Evolutionary conservation across 2,888 invertebrate genomes (phyloP), one percentile per base, ranked within the genome.

Genomic region (Tholera decimalis): DNA sequence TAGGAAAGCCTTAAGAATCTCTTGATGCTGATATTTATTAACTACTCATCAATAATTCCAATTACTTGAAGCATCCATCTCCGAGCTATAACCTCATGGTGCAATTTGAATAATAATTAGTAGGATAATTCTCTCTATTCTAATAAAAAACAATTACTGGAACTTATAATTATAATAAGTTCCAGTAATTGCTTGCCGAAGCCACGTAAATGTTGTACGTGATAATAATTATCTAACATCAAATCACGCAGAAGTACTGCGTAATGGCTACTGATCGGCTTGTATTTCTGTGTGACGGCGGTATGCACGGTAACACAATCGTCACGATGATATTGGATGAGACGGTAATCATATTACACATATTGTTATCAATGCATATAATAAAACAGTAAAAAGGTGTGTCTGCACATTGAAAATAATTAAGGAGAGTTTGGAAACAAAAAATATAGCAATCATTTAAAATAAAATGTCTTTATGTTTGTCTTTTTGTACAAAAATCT

Each of bases 181-280:
- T 54, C 20, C n/a, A 9, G 39, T 28, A 13, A 53, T 18, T 46
- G 22, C 26, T 22, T 28, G n/a, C 11, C 28, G 37, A 6, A 11
- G 43, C 22, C 13, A 26, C 20, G 5, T 6, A 7, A 13, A 8
- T 15, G 26, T 20, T n/a, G 11, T 24, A 50, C 28, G 47, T n/a
- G 46, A 47, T 22, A 53, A 37, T 60, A n/a, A n/a, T n/a, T n/a
- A n/a, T n/a, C n/a, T 63, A 51, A 60, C 28, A 60, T 44, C 37
- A 28, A 37, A 63, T 44, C 50, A 37, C 22, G 18, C 26, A 24
- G 11, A 50, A 37, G 18, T 49, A 20, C 47, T 18, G 26, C 24
- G 43, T 60, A 44, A 50, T 41, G 41, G 55, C 35, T 43, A 33
- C 30, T 41, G 28, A 53, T 33, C 30, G 26, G 6, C 18, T 24